Percentiles rank a stretch among this genome's conserved stretches.
Conservation (phyloP, 2,888 invertebrate genomes). For the Macrophya alboannulata region DNA sequence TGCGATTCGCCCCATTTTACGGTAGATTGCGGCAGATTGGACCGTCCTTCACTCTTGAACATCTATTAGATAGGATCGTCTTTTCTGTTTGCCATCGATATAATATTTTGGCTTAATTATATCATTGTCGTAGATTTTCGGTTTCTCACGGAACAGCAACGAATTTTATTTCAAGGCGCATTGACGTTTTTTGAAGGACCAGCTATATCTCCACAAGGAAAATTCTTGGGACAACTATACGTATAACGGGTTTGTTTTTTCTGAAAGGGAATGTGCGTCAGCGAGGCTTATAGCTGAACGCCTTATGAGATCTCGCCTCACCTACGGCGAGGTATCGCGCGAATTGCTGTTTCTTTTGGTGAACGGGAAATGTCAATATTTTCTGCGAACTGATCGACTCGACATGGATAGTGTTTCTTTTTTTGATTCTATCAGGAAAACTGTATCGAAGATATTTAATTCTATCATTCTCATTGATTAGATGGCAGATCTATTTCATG, state of each 20-base stretch:
- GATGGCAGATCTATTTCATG: not conserved
- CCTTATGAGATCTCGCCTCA: not conserved
- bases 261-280: conserved; percentile 2
- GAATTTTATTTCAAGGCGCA: not conserved
- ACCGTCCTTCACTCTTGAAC: no score
- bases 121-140: not conserved
- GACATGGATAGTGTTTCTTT: not conserved
- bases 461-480: not conserved
- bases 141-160: not conserved
- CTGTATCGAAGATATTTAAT: not conserved
- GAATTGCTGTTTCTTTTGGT: not conserved
- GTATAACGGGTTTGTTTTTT: not conserved
- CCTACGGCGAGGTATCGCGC: not conserved
- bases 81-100: not conserved
- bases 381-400: not conserved
- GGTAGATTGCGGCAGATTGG: no score
- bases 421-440: not conserved
- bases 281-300: not conserved
- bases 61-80: not conserved
- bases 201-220: not conserved
- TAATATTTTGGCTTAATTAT: not conserved
- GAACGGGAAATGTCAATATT: not conserved
- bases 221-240: not conserved
- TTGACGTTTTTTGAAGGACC: not conserved
- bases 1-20: not conserved